These are phyloP conservation scores for Pampus argenteus DNA, from an alignment of 2,797 vertebrate species.

Conservation along the genomic window DNA sequence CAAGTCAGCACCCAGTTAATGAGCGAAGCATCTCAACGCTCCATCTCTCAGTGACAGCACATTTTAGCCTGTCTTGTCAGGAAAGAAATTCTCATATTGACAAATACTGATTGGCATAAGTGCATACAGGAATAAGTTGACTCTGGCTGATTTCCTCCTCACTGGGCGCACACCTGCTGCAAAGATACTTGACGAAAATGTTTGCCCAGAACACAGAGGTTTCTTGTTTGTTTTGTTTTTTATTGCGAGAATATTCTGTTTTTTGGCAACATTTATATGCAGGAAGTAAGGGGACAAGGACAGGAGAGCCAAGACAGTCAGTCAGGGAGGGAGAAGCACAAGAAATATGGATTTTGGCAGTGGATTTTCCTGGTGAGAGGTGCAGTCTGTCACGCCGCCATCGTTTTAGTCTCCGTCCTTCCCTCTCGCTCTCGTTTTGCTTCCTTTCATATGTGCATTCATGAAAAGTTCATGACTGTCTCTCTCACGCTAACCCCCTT, in stretches of 20 bases:
- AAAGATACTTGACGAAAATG: conserved; percentile 27
- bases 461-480: conserved; percentile 69
- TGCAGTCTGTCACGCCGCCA: conserved; percentile 52
- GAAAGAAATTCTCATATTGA: conserved; percentile 33
- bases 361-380: conserved; percentile 45
- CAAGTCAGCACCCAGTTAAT: neutral
- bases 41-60: conserved; percentile 17
- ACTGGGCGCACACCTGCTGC: conserved; percentile 11
- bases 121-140: conserved; percentile 57
- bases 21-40: neutral
- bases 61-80: neutral
- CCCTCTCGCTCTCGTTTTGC: conserved; percentile 8
- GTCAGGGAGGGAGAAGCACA: conserved; percentile 16
- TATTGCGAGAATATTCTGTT: conserved; percentile 25
- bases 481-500: conserved; percentile 33
- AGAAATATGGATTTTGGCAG: conserved; percentile 51
- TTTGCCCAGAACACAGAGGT: neutral
- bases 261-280: conserved; percentile 32
- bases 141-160: conserved; percentile 34
- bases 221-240: too few relatives aligned
- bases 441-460: conserved; percentile 54
- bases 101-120: conserved; percentile 44
- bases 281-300: conserved; percentile 23
- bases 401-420: conserved; percentile 24
- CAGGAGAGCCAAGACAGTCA: conserved; percentile 7